Percentiles rank a stretch among this genome's conserved stretches.
Evolutionary conservation across 1,140 invertebrate genomes (phyloP).

Genomic region (silkworm (Bombyx mori)): DNA sequence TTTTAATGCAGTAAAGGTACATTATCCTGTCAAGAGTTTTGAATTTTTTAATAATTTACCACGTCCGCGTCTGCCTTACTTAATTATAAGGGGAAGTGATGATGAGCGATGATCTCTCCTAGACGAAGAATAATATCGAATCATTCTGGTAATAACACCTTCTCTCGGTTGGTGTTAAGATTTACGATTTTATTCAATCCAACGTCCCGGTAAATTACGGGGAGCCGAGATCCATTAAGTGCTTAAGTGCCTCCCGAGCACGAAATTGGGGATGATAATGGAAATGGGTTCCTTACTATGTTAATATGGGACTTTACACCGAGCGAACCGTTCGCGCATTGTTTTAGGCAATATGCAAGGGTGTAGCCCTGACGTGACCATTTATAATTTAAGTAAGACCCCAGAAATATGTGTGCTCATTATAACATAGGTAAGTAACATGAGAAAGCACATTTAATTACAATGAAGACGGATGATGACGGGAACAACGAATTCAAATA

Average conservation of each 20-base stretch:
- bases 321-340: slow-evolving; percentile 39
- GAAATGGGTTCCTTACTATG: slow-evolving; percentile 63
- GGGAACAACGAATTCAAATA: background rate
- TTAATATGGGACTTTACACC: slow-evolving; percentile 53
- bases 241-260: slow-evolving; percentile 60
- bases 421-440: slow-evolving; percentile 7
- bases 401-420: slow-evolving; percentile 16
- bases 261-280: slow-evolving; percentile 65
- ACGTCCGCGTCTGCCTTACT: too few relatives aligned
- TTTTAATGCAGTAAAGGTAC: too few relatives aligned
- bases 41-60: too few relatives aligned
- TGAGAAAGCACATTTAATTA: background rate
- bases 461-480: background rate
- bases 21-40: too few relatives aligned
- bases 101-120: slow-evolving; percentile 20
- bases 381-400: slow-evolving; percentile 28
- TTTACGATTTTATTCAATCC: slow-evolving; percentile 67
- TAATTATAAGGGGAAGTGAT: background rate
- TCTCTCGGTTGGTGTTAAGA: slow-evolving; percentile 50
- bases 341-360: slow-evolving; percentile 37
- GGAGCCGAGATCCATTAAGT: slow-evolving; percentile 61
- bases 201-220: slow-evolving; percentile 58
- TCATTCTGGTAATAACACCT: slow-evolving; percentile 52
- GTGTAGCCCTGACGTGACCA: slow-evolving; percentile 18
- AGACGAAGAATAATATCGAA: slow-evolving; percentile 39